Base-by-base conservation (phyloP, 37 sponge, comb jelly and placozoan species). In the Ianthella basta region DNA sequence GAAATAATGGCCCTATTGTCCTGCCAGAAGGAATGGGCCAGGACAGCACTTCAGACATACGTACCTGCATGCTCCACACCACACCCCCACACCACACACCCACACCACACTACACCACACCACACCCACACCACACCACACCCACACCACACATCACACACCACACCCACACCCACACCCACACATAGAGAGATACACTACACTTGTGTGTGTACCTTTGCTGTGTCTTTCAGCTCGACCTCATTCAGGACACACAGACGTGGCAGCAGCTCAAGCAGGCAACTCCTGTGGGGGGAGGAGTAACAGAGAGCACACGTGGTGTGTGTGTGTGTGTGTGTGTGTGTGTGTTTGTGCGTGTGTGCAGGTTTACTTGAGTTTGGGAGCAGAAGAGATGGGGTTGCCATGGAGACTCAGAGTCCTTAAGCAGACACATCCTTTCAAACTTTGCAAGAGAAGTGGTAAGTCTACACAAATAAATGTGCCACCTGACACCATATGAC, bases 331-430 rank as follows among this genome's bases (percentile, higher is more conserved):
- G 66, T 29, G 66, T 21, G 20, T 16, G 23, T 64, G 23, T 64
- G 59, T 56, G 18, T 56, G 59, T 19, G 27, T 12, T 29, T 10
- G 27, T 64, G 66, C 23, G 25, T 16, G n/a, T 33, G 55, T 40
- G 25, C 14, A 44, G 15, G n/a, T n/a, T n/a, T 37, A 54, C 60
- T 60, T 54, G 79, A 82, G 79, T 20, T 82, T 90, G 14, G 83
- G 78, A 40, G 86, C 84, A 30, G 83, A 30, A 18, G 80, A 57
- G 68, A 91, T 67, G 12, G 86, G 88, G 85, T 88, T 91, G 16
- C 91, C 91, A 53, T 37, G 53, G 35, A 87, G 12, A 60, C 21
- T 19, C 20, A 91, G 82, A 14, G 30, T 4, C 20, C 25, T 74
- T 33, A 88, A 79, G 2, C 81, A 16, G 25, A 55, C 82, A 54